Evolutionary conservation across 2,113 vertebrate species (phyloP).

Genomic region (Crotalus tigris): DNA sequence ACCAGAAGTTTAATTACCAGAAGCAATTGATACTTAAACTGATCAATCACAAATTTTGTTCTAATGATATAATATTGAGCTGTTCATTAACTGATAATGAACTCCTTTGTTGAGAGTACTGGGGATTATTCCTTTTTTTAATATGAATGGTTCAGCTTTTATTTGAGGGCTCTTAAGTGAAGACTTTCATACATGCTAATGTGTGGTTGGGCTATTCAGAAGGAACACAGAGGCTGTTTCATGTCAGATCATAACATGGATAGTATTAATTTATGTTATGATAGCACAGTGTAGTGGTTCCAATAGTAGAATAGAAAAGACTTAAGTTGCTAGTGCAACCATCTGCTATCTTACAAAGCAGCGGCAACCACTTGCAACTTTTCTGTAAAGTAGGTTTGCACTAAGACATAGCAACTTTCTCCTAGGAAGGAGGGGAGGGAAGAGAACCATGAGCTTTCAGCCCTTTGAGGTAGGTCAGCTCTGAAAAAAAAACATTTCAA

Average conservation of each 20-base stretch:
- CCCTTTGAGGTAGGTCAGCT: too few relatives aligned
- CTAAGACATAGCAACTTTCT: too few relatives aligned
- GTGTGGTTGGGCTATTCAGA: not conserved
- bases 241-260: not conserved
- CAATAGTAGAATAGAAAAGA: not conserved
- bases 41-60: slow-evolving; percentile 13
- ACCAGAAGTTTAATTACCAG: slow-evolving; percentile 13
- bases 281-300: not conserved
- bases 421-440: too few relatives aligned
- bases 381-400: too few relatives aligned
- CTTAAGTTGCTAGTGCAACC: not conserved
- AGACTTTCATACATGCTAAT: not conserved
- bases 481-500: too few relatives aligned
- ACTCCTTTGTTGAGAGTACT: not conserved
- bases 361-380: not conserved
- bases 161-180: not conserved
- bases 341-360: not conserved
- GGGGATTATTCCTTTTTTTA: not conserved
- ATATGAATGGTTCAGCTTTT: not conserved
- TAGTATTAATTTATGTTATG: not conserved
- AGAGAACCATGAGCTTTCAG: too few relatives aligned
- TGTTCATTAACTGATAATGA: slow-evolving; percentile 3
- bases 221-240: not conserved
- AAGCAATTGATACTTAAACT: slow-evolving; percentile 6
- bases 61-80: not conserved